Conservation (phyloP, 2,113 vertebrate genomes). For the Albula goreensis region DNA sequence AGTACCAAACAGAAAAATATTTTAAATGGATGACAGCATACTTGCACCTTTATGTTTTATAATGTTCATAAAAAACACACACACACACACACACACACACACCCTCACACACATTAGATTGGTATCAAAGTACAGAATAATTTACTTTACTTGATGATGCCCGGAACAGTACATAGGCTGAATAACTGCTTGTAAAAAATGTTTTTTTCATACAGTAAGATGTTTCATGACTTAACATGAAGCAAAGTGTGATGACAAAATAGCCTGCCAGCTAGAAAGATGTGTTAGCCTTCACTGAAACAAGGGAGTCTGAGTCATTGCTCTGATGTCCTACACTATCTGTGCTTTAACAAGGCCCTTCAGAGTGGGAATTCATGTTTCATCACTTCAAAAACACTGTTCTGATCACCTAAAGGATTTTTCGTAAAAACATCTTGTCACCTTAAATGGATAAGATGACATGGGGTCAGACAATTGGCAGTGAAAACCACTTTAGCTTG, state of each 20-base stretch:
- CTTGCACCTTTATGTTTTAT: neutral
- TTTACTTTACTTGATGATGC: neutral
- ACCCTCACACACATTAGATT: neutral
- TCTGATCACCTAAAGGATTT: neutral
- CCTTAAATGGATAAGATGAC: neutral
- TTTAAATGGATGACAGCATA: neutral
- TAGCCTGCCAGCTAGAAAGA: neutral
- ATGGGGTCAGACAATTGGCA: conserved; percentile 9
- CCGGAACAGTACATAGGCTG: neutral
- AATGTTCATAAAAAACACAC: neutral
- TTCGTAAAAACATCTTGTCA: neutral
- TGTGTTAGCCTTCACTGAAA: neutral
- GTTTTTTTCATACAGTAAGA: neutral
- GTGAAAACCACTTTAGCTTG: conserved; percentile 30
- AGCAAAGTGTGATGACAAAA: neutral
- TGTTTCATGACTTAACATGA: neutral
- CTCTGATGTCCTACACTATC: neutral
- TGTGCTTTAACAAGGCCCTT: neutral
- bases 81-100: neutral
- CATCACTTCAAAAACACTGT: neutral
- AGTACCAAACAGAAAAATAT: neutral
- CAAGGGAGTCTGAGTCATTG: neutral
- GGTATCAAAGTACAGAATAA: neutral
- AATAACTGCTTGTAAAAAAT: neutral
- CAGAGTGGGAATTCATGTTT: neutral